Conservation (phyloP, 1,140 invertebrate genomes). For the Eciton burchellii region DNA sequence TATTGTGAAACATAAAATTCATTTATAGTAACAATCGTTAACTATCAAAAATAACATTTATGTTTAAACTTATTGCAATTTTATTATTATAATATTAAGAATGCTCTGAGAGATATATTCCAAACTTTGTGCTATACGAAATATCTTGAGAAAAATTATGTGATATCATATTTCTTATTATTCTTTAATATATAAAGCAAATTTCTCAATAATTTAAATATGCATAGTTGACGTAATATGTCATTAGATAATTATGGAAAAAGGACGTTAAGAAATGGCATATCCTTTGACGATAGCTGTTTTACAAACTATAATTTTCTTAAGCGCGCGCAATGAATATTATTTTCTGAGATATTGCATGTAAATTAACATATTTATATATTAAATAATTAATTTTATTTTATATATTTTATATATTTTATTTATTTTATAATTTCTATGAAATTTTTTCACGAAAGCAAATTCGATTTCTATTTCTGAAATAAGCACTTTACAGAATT, state of each 20-base stretch:
- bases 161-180: neutral
- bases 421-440: no score
- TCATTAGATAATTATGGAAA: constrained; percentile 34
- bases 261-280: neutral
- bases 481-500: no score
- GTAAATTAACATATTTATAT: constrained; percentile 36
- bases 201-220: constrained; percentile 10
- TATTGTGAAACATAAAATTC: neutral
- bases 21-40: constrained; percentile 24
- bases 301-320: constrained; percentile 27
- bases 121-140: neutral
- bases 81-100: neutral
- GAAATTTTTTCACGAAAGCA: no score
- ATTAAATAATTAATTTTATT: no score
- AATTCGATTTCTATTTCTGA: no score
- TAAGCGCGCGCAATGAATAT: neutral
- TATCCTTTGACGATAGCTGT: constrained; percentile 25
- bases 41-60: constrained; percentile 15
- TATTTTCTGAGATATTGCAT: constrained; percentile 41
- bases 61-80: neutral
- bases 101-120: neutral
- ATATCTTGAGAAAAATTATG: neutral
- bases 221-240: constrained; percentile 12
- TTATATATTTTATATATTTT: constrained; percentile 6
- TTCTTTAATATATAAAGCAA: constrained; percentile 1